These are phyloP conservation scores for Stigmatopora nigra DNA, from an alignment of 2,113 vertebrate species.

Conservation along the genomic window DNA sequence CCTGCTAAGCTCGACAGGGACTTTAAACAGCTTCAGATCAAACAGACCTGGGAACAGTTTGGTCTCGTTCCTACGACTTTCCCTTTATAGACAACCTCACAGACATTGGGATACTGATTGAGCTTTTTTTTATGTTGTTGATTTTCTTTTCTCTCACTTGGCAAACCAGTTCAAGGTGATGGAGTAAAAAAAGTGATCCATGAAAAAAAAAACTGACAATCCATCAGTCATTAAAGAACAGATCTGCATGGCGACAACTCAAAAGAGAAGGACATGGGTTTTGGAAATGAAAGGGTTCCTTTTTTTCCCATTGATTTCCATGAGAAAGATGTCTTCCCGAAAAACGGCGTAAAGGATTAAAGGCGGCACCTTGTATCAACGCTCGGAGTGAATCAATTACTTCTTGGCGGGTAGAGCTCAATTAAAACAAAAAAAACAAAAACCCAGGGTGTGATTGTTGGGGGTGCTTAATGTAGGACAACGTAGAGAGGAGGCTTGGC, in stretches of 20 bases:
- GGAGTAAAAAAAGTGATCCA: constrained; percentile 34
- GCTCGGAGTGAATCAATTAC: constrained; percentile 89
- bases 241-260: constrained; percentile 86
- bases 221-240: constrained; percentile 92
- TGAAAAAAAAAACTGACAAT: constrained; percentile 82
- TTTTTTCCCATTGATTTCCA: constrained; percentile 89
- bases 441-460: constrained; percentile 67
- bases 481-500: constrained; percentile 73
- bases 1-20: constrained; percentile 43
- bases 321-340: constrained; percentile 95
- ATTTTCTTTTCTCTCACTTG: constrained; percentile 53
- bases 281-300: constrained; percentile 77
- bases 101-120: constrained; percentile 66
- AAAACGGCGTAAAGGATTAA: constrained; percentile 81
- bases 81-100: constrained; percentile 70
- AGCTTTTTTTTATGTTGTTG: constrained; percentile 48
- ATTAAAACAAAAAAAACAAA: constrained; percentile 71
- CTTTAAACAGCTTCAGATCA: constrained; percentile 75
- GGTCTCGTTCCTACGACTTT: constrained; percentile 62
- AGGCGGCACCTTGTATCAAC: constrained; percentile 82
- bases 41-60: constrained; percentile 70
- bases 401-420: constrained; percentile 77
- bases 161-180: constrained; percentile 68
- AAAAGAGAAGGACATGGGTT: constrained; percentile 90
- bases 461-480: constrained; percentile 74